phyloP scores from a whole-genome alignment of 1,140 invertebrate genomes.

The Diorhabda sublineata region DNA sequence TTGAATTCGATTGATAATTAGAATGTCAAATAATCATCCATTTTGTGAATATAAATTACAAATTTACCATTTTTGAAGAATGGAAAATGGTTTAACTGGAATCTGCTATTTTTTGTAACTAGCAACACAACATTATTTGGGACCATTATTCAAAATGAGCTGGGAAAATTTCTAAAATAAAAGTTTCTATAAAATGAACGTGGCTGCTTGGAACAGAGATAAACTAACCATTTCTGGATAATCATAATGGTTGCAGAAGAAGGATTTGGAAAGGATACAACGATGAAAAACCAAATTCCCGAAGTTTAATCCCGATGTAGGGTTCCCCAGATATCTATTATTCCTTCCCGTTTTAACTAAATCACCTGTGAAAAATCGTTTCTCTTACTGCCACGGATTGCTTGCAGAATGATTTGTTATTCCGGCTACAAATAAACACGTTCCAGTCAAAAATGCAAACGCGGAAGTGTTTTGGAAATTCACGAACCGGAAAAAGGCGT shows the following conservation, averaged over 20 bases:
- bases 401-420: conserved; percentile 33
- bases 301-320: conserved; percentile 28
- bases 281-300: conserved; percentile 16
- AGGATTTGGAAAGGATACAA: conserved; percentile 22
- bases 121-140: too few relatives aligned
- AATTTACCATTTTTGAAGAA: too few relatives aligned
- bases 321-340: conserved; percentile 35
- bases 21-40: too few relatives aligned
- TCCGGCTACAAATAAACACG: conserved; percentile 30
- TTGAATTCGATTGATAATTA: too few relatives aligned
- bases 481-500: too few relatives aligned
- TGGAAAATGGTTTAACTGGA: too few relatives aligned
- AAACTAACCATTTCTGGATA: conserved; percentile 33
- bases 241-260: conserved; percentile 30
- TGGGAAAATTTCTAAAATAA: too few relatives aligned
- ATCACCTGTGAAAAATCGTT: conserved; percentile 40
- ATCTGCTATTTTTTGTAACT: too few relatives aligned
- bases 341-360: conserved; percentile 34
- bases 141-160: too few relatives aligned
- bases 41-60: too few relatives aligned
- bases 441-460: conserved; percentile 3
- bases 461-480: too few relatives aligned
- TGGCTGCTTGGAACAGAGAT: background rate
- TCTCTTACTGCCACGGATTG: conserved; percentile 32
- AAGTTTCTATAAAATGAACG: too few relatives aligned